Percentiles rank a stretch among this genome's conserved stretches.
Conservation (phyloP, 2,888 invertebrate species). For the Hyppa rectilinea region DNA sequence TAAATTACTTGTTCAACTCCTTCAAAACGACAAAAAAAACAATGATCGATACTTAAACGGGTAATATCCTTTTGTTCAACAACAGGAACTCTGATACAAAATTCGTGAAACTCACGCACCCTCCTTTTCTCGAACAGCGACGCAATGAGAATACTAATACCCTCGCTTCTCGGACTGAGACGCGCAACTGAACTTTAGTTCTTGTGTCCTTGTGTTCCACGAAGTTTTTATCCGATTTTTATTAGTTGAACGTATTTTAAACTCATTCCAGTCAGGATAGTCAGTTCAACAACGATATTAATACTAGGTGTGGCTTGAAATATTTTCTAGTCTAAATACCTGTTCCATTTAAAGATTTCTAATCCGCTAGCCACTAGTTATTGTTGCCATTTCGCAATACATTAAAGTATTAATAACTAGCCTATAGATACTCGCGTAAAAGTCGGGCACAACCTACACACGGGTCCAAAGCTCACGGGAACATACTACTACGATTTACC, state of each 20-base stretch:
- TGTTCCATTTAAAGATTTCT: neutral
- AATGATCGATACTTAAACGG: constrained; percentile 7
- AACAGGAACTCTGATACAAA: constrained; percentile 35
- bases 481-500: too few species aligned
- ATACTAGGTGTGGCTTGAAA: neutral
- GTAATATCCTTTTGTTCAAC: constrained; percentile 24
- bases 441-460: too few species aligned
- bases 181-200: constrained; percentile 34
- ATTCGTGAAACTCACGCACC: constrained; percentile 48
- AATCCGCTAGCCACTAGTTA: neutral
- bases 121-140: constrained; percentile 52
- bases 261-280: neutral
- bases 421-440: too few species aligned
- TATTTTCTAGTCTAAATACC: neutral
- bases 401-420: neutral
- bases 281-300: neutral
- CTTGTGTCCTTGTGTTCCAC: neutral
- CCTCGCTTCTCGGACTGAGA: constrained; percentile 8
- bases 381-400: neutral
- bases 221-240: constrained; percentile 27
- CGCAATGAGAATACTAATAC: constrained; percentile 55
- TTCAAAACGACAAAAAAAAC: neutral
- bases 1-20: neutral
- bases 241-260: constrained; percentile 13
- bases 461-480: too few species aligned